Evolutionary conservation across 2,888 invertebrate species (phyloP).

Genomic region (Timema cristinae): DNA sequence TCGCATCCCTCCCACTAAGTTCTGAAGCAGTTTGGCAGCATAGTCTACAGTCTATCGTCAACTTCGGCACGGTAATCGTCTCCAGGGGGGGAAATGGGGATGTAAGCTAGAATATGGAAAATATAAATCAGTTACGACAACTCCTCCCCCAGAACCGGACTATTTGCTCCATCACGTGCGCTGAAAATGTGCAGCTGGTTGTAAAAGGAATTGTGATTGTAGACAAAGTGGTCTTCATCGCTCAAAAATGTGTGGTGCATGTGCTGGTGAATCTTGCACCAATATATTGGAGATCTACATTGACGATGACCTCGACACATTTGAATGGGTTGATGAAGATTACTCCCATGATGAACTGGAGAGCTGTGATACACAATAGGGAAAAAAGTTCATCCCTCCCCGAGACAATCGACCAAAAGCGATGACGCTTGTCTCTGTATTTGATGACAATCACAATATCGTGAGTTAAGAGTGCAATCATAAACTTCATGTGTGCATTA

Average conservation of each 20-base stretch:
- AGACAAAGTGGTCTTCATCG: not conserved
- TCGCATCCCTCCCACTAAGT: slow-evolving; percentile 10
- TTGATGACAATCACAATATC: too few relatives aligned
- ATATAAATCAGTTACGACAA: slow-evolving; percentile 2
- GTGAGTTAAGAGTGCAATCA: too few relatives aligned
- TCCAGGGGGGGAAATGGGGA: not conserved
- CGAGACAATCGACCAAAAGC: too few relatives aligned
- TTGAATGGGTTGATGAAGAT: too few relatives aligned
- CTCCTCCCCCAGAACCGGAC: slow-evolving; percentile 10
- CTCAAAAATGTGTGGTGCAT: slow-evolving; percentile 7
- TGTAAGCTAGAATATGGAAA: not conserved
- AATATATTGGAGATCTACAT: slow-evolving; percentile 5
- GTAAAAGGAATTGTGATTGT: slow-evolving; percentile 9
- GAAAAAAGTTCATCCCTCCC: too few relatives aligned
- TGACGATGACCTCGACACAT: not conserved
- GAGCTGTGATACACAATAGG: too few relatives aligned
- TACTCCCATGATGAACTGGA: too few relatives aligned
- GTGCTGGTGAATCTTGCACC: slow-evolving; percentile 3
- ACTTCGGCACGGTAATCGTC: slow-evolving; percentile 10
- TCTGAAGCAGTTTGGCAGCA: slow-evolving; percentile 8
- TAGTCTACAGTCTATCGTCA: slow-evolving; percentile 8
- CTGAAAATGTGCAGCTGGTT: slow-evolving; percentile 4
- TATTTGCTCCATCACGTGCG: slow-evolving; percentile 14
- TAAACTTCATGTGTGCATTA: too few relatives aligned
- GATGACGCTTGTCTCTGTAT: too few relatives aligned